Conservation (phyloP, 2,113 vertebrate species). For the Gnathonemus longibarbis region DNA sequence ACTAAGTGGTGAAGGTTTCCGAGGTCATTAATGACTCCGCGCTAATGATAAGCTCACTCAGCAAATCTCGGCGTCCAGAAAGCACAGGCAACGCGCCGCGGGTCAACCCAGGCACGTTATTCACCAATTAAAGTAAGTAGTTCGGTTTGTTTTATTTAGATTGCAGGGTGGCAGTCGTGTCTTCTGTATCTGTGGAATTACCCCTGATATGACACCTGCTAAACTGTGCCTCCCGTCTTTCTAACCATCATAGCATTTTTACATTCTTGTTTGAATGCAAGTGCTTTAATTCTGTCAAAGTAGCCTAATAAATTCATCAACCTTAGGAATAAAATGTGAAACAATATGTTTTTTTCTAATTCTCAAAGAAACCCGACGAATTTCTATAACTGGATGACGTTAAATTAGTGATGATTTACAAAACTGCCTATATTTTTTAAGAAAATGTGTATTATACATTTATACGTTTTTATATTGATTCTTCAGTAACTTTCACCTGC, state of each 20-base stretch:
- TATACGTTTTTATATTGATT: neutral
- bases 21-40: neutral
- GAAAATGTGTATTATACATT: neutral
- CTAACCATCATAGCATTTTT: neutral
- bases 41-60: neutral
- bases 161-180: neutral
- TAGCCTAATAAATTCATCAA: neutral
- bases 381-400: neutral
- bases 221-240: neutral
- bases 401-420: neutral
- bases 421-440: neutral
- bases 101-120: neutral
- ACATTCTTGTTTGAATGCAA: neutral
- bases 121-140: neutral
- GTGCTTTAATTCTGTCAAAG: neutral
- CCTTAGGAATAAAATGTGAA: neutral
- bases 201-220: neutral
- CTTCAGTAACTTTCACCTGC: neutral
- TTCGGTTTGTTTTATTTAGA: neutral
- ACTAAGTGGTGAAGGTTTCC: neutral
- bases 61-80: neutral
- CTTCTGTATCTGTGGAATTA: neutral
- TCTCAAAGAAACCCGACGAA: neutral
- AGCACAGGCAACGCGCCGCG: neutral
- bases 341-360: neutral